phyloP scores from a whole-genome alignment of 2,113 vertebrate genomes.

The Plecturocebus donacophilus region DNA sequence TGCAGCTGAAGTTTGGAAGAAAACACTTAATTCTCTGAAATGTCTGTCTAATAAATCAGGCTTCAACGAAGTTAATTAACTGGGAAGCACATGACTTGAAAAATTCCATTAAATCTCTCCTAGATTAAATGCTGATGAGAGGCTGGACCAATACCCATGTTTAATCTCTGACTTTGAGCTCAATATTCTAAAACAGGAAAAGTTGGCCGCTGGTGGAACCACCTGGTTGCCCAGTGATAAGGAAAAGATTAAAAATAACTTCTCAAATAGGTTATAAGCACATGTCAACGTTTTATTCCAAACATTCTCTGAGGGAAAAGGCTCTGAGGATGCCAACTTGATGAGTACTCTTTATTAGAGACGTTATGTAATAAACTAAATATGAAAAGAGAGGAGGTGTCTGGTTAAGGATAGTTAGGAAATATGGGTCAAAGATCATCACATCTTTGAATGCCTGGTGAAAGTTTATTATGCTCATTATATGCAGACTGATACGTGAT shows the following conservation, averaged over 20 bases:
- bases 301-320: background rate
- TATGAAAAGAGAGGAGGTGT: background rate
- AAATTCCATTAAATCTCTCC: slow-evolving; percentile 47
- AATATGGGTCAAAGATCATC: background rate
- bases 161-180: slow-evolving; percentile 44
- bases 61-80: slow-evolving; percentile 69
- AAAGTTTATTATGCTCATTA: background rate
- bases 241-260: background rate
- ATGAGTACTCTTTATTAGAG: background rate
- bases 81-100: slow-evolving; percentile 59
- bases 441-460: background rate
- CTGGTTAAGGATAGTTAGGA: background rate
- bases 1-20: slow-evolving; percentile 20
- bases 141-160: background rate
- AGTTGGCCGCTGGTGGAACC: background rate
- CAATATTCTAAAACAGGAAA: background rate
- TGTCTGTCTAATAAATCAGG: slow-evolving; percentile 54
- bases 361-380: background rate
- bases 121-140: slow-evolving; percentile 65
- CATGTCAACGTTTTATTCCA: slow-evolving; percentile 10
- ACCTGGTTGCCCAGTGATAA: slow-evolving; percentile 20
- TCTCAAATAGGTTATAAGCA: slow-evolving; percentile 15
- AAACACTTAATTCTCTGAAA: slow-evolving; percentile 61
- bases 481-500: background rate
- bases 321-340: background rate